Percentiles rank a stretch among this genome's conserved stretches.
These are phyloP conservation scores for Hypercompe scribonia DNA, from an alignment of 2,888 invertebrate genomes.

Conservation along the genomic window DNA sequence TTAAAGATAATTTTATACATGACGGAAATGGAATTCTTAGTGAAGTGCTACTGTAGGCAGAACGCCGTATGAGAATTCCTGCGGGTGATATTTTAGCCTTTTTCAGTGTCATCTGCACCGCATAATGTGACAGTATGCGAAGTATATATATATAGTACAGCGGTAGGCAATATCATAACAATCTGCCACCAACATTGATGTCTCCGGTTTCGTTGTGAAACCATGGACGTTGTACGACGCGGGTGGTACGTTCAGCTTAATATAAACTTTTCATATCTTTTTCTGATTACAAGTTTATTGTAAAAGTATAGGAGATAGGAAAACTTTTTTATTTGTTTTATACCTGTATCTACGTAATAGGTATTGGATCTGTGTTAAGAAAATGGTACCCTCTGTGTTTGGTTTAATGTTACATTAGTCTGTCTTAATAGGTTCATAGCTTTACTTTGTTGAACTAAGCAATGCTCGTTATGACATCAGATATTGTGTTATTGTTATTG, in stretches of 20 bases:
- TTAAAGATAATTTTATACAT: background rate
- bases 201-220: conserved; percentile 72
- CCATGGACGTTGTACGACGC: conserved; percentile 69
- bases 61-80: background rate
- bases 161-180: conserved; percentile 56
- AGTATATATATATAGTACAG: conserved; percentile 35
- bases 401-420: conserved; percentile 38
- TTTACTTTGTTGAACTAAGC: conserved; percentile 39
- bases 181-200: conserved; percentile 64
- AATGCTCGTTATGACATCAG: conserved; percentile 57
- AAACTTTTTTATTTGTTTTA: background rate
- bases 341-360: background rate
- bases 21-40: background rate
- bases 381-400: conserved; percentile 5
- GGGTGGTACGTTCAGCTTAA: conserved; percentile 77
- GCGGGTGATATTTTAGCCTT: conserved; percentile 15
- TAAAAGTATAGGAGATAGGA: conserved; percentile 43
- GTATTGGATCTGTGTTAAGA: background rate
- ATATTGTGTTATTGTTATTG: conserved; percentile 63
- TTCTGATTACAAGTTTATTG: conserved; percentile 60
- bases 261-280: conserved; percentile 76
- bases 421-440: conserved; percentile 34
- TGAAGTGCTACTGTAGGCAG: background rate
- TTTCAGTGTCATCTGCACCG: conserved; percentile 9
- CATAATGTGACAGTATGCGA: conserved; percentile 33